Evolutionary conservation across 2,888 invertebrate genomes (phyloP), one percentile per base, ranked within the genome.

Genomic region (Oxyteleia sp.): DNA sequence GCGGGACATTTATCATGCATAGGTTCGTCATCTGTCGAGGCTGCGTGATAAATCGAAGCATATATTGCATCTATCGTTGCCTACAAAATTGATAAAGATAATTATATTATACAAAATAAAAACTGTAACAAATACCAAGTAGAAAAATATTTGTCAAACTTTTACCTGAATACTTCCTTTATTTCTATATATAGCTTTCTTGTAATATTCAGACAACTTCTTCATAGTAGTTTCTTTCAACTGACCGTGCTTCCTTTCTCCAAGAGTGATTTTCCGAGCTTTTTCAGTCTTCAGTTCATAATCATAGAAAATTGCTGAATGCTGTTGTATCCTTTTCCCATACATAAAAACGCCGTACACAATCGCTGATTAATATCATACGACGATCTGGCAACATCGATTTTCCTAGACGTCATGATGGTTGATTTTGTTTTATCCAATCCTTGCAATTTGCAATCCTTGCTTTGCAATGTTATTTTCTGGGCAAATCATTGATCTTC

Each of bases 31-130:
- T 83, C 69, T n/a, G 76, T 83, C 1, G 85, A 81, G 15, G 57
- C 29, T 16, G 68, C 63, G 35, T 85, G 82, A 45, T 79, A 26
- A 26, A 79, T 72, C 15, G 82, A 80, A 0, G 83, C 80, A 51
- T 38, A 80, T 5, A 81, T 78, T 18, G 79, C 85, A 57, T 43
- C 63, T 55, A 71, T 63, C 85, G 83, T 85, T 38, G 26, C 76
- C 53, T 68, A 18, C 18, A 23, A 23, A 41, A 26, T 16, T 20
- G 32, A 32, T 32, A 32, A 32, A 32, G 32, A 49, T 11, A 16
- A 49, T 20, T 20, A 23, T 49, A 20, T 20, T 7, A 49, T 49
- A 20, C 18, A 20, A 16, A 20, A 20, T 11, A 49, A 23, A 8
- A 20, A 20, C 10, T 20, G 13, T 0, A 49, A 20, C 20, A 49